Percentiles rank a stretch among this genome's conserved stretches.
These are phyloP conservation scores for Setophaga petechia DNA, from an alignment of 2,113 vertebrate genomes.

Conservation along the genomic window DNA sequence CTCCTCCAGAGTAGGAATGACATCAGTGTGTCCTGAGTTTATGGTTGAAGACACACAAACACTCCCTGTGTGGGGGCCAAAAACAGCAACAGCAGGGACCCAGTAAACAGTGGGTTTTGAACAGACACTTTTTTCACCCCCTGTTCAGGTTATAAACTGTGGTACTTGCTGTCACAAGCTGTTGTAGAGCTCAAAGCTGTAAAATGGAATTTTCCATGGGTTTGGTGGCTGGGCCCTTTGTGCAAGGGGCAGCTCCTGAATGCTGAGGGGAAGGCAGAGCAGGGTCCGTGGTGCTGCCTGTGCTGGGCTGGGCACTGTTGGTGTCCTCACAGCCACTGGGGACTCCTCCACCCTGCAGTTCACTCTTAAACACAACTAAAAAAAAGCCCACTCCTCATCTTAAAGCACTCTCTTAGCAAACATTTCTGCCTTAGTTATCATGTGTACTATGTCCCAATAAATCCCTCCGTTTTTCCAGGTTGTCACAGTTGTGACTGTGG, in stretches of 20 bases:
- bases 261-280: background rate
- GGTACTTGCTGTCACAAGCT: background rate
- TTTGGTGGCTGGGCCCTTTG: background rate
- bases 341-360: background rate
- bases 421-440: background rate
- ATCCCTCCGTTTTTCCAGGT: background rate
- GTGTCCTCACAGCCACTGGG: background rate
- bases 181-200: background rate
- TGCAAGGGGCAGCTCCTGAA: background rate
- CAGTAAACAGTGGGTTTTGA: background rate
- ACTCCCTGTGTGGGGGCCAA: background rate
- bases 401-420: background rate
- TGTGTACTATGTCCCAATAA: background rate
- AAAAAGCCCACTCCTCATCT: background rate
- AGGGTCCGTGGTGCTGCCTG: background rate
- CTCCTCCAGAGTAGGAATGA: background rate
- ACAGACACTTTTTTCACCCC: background rate
- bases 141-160: background rate
- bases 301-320: background rate
- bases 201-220: conserved; percentile 48
- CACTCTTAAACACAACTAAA: background rate
- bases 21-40: background rate
- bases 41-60: background rate
- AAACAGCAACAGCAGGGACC: background rate
- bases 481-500: background rate